Evolutionary conservation across 2,797 vertebrate species (phyloP), one percentile per base, ranked within the genome.

Genomic region (Enteromius radiatus): DNA sequence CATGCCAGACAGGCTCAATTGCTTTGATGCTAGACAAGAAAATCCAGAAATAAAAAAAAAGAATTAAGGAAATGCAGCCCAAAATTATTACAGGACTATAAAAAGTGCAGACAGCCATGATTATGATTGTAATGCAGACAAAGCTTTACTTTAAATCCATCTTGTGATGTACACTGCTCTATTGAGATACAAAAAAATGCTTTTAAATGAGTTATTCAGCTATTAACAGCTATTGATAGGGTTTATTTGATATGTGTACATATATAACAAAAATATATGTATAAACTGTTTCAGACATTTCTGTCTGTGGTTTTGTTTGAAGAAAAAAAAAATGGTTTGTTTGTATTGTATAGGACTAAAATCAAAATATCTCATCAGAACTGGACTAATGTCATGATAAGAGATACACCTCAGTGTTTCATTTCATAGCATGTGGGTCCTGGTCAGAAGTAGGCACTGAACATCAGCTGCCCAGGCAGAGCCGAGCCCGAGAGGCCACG

Each of bases 391-490:
- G 28, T 45, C 12, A 67, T 26, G 21, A 52, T 64, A n/a, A 63
- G 26, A 10, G 26, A 26, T 47, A 78, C 43, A 78, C 76, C 43
- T 65, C 33, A 23, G 71, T 15, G 61, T 31, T 78, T 78, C 23
- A 67, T 52, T 67, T 78, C 31, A 78, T 31, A 68, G 7, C 21
- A 5, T 45, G 56, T 63, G 36, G 21, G 65, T 31, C 28, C 49
- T 67, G 43, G 63, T 78, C 49, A 31, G 31, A 73, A 71, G 67
- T 17, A 61, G 67, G 54, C 52, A 21, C 36, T 43, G 3, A 45
- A 59, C 38, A 33, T 63, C 65, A 67, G 49, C 47, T 67, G 63
- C 76, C 43, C 31, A 31, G 52, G 28, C 28, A 61, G 65, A 59
- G 52, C 43, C 4, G 14, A 70, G 23, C 36, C 43, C 2, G 21